These are phyloP conservation scores for Lathamus discolor DNA, from an alignment of 2,113 vertebrate species.

Conservation along the genomic window DNA sequence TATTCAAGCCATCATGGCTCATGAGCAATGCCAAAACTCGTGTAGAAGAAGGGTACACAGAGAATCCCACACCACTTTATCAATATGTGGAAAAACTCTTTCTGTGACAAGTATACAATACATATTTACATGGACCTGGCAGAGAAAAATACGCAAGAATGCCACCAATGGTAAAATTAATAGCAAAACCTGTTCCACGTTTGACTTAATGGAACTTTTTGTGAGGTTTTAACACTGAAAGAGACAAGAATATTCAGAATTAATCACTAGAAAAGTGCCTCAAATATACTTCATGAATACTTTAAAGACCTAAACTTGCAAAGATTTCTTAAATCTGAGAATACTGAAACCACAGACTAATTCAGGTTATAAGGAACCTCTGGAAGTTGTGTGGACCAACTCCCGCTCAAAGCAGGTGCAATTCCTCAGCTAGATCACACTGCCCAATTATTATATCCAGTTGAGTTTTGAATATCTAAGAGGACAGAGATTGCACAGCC, in stretches of 20 bases:
- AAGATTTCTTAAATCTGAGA: not conserved
- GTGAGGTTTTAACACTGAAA: not conserved
- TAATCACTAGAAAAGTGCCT: not conserved
- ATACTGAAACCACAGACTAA: not conserved
- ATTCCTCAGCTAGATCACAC: not conserved
- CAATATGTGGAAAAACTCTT: not conserved
- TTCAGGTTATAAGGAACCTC: not conserved
- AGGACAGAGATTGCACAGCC: not conserved
- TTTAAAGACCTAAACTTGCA: not conserved
- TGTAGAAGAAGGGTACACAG: not conserved
- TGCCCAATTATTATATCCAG: not conserved
- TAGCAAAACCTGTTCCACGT: not conserved
- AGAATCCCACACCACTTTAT: not conserved
- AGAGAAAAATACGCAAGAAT: not conserved
- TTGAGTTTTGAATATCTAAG: not conserved
- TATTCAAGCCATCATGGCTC: not conserved
- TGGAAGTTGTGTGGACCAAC: not conserved
- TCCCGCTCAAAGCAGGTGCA: not conserved
- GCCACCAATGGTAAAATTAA: not conserved
- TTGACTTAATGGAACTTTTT: not conserved
- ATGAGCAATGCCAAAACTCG: not conserved
- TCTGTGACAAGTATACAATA: not conserved
- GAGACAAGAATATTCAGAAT: not conserved
- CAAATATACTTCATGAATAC: not conserved
- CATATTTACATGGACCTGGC: not conserved